A percentile compares a stretch with the other conserved stretches of the same genome.
phyloP scores from a whole-genome alignment of 2,888 invertebrate genomes.

The Liopterus haemorrhoidalis region DNA sequence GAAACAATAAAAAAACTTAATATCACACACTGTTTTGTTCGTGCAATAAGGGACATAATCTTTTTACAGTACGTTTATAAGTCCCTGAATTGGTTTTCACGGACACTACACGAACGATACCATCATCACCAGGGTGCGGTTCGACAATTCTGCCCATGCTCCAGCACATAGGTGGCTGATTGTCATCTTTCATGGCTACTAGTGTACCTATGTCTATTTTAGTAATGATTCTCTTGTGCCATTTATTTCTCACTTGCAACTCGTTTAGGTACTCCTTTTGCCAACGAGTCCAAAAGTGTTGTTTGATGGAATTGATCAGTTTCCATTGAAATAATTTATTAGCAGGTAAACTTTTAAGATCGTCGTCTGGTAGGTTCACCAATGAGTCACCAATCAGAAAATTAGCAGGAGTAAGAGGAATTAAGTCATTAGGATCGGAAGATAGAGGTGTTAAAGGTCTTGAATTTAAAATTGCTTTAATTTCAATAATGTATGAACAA shows the following conservation, averaged over 20 bases:
- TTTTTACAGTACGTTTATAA: no score
- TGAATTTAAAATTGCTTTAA: constrained; percentile 9
- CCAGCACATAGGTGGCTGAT: constrained; percentile 20
- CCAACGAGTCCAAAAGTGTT: constrained; percentile 26
- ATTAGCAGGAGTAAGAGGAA: constrained; percentile 5
- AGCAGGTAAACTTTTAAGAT: constrained; percentile 10
- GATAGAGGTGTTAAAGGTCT: constrained; percentile 8
- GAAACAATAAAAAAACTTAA: no score
- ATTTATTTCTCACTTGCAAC: constrained; percentile 28
- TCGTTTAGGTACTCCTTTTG: constrained; percentile 26
- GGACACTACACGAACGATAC: constrained; percentile 20
- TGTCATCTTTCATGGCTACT: constrained; percentile 28
- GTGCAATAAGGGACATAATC: no score
- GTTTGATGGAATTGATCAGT: constrained; percentile 23
- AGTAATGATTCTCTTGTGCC: constrained; percentile 9
- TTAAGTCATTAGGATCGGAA: constrained; percentile 5
- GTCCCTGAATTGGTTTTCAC: no score
- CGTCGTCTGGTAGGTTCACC: constrained; percentile 24
- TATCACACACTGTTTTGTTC: no score
- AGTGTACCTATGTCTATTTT: constrained; percentile 24
- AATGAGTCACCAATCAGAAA: constrained; percentile 26
- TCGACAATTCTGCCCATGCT: constrained; percentile 21
- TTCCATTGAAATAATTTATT: constrained; percentile 27
- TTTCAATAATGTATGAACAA: background rate
- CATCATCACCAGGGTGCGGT: constrained; percentile 27